Evolutionary conservation across 1,140 invertebrate genomes (phyloP).

Genomic region (Ruditapes philippinarum): DNA sequence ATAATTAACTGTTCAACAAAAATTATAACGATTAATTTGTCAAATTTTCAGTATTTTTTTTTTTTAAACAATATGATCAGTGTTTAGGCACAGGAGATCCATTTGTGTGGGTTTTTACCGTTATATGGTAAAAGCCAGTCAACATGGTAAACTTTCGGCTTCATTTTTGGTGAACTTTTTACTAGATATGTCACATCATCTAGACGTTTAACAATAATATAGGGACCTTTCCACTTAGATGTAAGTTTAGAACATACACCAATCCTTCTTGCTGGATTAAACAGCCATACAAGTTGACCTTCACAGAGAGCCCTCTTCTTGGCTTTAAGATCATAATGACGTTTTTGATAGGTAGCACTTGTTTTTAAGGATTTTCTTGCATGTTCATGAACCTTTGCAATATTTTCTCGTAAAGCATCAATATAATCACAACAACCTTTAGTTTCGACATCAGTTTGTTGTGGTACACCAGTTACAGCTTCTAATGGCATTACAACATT

Average conservation of each 20-base stretch:
- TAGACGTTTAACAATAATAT: background rate
- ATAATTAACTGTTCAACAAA: background rate
- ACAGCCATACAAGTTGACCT: constrained; percentile 21
- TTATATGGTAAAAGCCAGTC: background rate
- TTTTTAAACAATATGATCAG: too few relatives aligned
- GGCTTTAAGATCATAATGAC: constrained; percentile 26
- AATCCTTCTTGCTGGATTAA: background rate
- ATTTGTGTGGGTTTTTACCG: background rate
- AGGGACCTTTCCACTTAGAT: constrained; percentile 26
- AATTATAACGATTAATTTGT: too few relatives aligned
- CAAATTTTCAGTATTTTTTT: background rate
- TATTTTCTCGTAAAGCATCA: background rate
- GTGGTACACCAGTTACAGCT: background rate
- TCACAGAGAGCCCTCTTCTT: background rate
- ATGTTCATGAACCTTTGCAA: background rate
- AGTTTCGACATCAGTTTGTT: background rate
- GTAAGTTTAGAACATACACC: constrained; percentile 7
- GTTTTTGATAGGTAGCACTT: background rate
- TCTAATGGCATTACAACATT: background rate
- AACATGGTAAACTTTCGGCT: background rate
- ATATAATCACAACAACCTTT: background rate
- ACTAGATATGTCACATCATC: constrained; percentile 12
- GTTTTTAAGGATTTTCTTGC: background rate
- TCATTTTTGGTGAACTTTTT: background rate
- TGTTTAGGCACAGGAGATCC: background rate